Percentiles rank a stretch among this genome's conserved stretches.
Conservation (phyloP, 1,140 invertebrate genomes). For the Drosophila serrata region DNA sequence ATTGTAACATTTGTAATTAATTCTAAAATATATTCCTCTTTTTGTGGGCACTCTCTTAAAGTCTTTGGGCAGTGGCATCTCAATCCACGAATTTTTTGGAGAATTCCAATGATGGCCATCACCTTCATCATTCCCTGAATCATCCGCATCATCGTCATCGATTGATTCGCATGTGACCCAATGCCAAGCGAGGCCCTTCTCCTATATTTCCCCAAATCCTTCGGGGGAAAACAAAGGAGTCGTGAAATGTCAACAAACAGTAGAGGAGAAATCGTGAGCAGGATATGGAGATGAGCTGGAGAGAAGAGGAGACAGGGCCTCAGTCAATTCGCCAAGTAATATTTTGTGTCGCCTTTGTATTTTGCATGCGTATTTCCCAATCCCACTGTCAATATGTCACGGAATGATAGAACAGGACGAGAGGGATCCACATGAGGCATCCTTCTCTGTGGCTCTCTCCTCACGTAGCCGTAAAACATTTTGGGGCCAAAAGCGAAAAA, state of each 20-base stretch:
- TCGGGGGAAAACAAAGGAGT: slow-evolving; percentile 44
- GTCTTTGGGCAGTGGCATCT: slow-evolving; percentile 3
- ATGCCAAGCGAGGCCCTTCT: slow-evolving; percentile 10
- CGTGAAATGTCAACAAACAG: slow-evolving; percentile 51
- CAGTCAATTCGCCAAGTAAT: slow-evolving; percentile 62
- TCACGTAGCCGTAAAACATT: slow-evolving; percentile 66
- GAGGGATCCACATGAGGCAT: slow-evolving; percentile 4
- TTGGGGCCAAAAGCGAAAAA: slow-evolving; percentile 30
- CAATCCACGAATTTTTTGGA: slow-evolving; percentile 13
- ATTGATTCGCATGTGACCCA: slow-evolving; percentile 51
- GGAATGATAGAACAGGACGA: slow-evolving; percentile 2
- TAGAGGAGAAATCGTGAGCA: slow-evolving; percentile 24
- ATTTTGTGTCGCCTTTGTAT: slow-evolving; percentile 58
- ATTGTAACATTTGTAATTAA: too few relatives aligned
- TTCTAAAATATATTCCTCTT: too few relatives aligned
- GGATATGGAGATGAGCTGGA: slow-evolving; percentile 11
- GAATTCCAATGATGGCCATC: slow-evolving; percentile 15
- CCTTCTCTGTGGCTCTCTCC: slow-evolving; percentile 18
- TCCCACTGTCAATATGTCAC: slow-evolving; percentile 53
- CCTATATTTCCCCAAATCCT: slow-evolving; percentile 3
- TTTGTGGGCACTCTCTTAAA: too few relatives aligned
- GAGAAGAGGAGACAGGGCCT: background rate
- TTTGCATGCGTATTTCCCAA: slow-evolving; percentile 59
- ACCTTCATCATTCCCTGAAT: slow-evolving; percentile 17
- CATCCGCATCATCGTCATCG: slow-evolving; percentile 37